phyloP scores from a whole-genome alignment of 2,797 vertebrate genomes.

The Ptychobarbus kaznakovi region DNA sequence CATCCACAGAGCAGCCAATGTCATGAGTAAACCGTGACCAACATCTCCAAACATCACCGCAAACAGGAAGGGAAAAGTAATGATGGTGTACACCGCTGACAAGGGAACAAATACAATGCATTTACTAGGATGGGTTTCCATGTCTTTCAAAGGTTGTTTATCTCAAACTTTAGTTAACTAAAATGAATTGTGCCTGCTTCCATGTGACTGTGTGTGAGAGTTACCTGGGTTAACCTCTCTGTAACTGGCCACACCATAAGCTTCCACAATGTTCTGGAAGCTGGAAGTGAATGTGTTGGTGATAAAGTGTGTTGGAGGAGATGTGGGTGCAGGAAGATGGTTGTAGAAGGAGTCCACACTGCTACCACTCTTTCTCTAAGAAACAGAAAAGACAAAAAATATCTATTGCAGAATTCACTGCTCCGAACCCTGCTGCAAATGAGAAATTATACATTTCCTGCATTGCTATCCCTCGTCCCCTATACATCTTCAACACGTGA shows the following conservation, averaged over 20 bases:
- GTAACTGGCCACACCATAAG: slow-evolving; percentile 81
- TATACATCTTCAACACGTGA: background rate
- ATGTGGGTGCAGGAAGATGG: slow-evolving; percentile 58
- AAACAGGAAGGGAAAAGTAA: slow-evolving; percentile 97
- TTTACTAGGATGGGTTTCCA: background rate
- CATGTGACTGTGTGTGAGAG: background rate
- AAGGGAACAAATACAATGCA: slow-evolving; percentile 12
- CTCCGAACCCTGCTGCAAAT: background rate
- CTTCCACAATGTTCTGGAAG: slow-evolving; percentile 82
- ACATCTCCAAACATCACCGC: slow-evolving; percentile 97
- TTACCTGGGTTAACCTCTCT: slow-evolving; percentile 84
- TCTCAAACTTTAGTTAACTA: slow-evolving; percentile 6
- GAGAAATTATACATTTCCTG: background rate
- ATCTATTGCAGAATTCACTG: background rate
- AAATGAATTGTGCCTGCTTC: background rate
- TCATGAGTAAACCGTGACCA: slow-evolving; percentile 89
- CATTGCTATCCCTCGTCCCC: background rate
- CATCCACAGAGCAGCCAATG: slow-evolving; percentile 79
- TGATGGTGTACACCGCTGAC: slow-evolving; percentile 89
- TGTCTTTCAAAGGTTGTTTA: background rate
- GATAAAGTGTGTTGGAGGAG: slow-evolving; percentile 81
- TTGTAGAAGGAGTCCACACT: slow-evolving; percentile 54
- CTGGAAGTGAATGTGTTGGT: slow-evolving; percentile 82
- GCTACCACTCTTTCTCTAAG: slow-evolving; percentile 55
- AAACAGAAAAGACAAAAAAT: background rate